Percentiles rank a stretch among this genome's conserved stretches.
phyloP scores from a whole-genome alignment of 1,140 invertebrate species.

The Penaeus indicus region DNA sequence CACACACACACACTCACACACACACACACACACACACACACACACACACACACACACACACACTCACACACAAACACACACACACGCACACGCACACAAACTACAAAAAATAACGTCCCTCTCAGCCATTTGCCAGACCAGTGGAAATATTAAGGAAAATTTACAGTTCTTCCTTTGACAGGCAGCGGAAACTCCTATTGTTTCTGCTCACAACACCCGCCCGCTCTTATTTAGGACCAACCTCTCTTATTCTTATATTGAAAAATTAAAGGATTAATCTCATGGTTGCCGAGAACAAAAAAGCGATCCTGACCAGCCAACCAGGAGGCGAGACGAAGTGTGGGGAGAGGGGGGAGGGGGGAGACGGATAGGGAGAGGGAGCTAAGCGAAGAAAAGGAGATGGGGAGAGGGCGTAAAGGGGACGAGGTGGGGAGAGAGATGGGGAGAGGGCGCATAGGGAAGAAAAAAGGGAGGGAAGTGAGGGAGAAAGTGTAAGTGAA shows the following conservation, averaged over 20 bases:
- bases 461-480: not conserved
- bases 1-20: not conserved
- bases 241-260: slow-evolving; percentile 3
- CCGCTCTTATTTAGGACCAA: slow-evolving; percentile 44
- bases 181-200: slow-evolving; percentile 48
- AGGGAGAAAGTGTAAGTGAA: not conserved
- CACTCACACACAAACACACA: not conserved
- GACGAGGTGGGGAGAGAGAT: not conserved
- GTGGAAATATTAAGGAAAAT: slow-evolving; percentile 54
- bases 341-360: not conserved
- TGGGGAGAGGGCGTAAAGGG: not conserved
- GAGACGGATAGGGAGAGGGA: not conserved
- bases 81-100: not conserved
- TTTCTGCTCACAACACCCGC: slow-evolving; percentile 47
- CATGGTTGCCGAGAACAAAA: slow-evolving; percentile 7
- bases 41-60: too few species aligned
- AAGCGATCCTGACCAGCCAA: not conserved
- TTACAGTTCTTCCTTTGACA: slow-evolving; percentile 49
- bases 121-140: slow-evolving; percentile 49
- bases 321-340: not conserved
- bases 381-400: not conserved
- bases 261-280: slow-evolving; percentile 41
- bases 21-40: too few species aligned
- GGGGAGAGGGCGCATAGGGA: not conserved
- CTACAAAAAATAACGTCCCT: slow-evolving; percentile 33